Evolutionary conservation across 2,113 vertebrate genomes (phyloP), one percentile per base, ranked within the genome.

Genomic region (Sinocyclocheilus maitianheensis): DNA sequence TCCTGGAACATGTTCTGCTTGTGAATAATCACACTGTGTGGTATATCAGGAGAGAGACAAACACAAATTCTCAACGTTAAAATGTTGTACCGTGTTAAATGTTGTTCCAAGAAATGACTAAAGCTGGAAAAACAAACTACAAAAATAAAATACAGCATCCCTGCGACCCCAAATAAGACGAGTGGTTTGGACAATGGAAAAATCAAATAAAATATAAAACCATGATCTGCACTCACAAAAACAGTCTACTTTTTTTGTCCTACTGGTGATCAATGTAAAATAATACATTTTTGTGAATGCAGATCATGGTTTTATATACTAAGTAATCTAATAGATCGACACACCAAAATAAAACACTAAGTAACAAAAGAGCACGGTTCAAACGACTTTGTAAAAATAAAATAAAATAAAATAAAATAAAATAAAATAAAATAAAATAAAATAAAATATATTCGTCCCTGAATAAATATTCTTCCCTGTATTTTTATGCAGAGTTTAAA

Each of bases 401-500:
- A 67, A 67, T 67, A 30, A 8, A 74, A 6, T 46, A 2, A 63
- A 62, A 37, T 74, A 10, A 3, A 22, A 72, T 72, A 1, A 71
- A 71, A 30, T 30, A 2, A 30, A 30, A 30, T 34, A 3, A 34
- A 74, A 6, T n/a, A 24, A 24, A 63, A 37, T 74, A 3, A 34
- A 11, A 34, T 34, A 3, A 3, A 22, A 72, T 72, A 3, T 30
- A 30, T 30, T 30, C 2, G 1, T 30, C 30, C 30, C 34, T 37
- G 34, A 72, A 72, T 58, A 20, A 26, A 40, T 69, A 37, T 58
- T 71, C 82, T 40, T 18, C 46, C 26, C 20, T 80, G 10, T 88
- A 88, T 86, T 0, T 91, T 91, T 79, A 89, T 92, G 34, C 91
- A 99, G 98, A 96, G 96, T 90, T 92, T 99, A 89, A 97, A 99